These are phyloP conservation scores for Cepphus grylle DNA, from an alignment of 2,113 vertebrate species.

Conservation along the genomic window DNA sequence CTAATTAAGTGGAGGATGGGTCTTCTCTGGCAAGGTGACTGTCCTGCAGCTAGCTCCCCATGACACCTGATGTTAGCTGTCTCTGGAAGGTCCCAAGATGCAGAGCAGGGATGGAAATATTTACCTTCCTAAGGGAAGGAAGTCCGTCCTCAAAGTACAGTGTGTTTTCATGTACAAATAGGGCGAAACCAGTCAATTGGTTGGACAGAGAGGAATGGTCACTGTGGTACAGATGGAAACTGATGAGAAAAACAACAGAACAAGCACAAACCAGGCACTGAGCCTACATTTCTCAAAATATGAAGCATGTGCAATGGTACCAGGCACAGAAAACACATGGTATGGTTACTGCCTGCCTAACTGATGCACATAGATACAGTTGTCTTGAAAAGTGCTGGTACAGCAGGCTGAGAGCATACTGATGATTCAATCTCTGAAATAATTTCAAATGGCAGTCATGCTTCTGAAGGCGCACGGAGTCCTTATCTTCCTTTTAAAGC, in stretches of 20 bases:
- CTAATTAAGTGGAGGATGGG: not conserved
- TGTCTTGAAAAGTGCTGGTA: conserved; percentile 37
- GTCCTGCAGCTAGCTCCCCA: not conserved
- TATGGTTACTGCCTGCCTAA: not conserved
- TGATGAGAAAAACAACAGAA: not conserved
- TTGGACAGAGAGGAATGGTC: not conserved
- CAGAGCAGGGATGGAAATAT: not conserved
- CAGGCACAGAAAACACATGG: not conserved
- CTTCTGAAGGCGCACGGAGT: conserved; percentile 34
- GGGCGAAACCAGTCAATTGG: not conserved
- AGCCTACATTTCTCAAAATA: not conserved
- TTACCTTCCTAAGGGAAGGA: not conserved
- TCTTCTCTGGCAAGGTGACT: not conserved
- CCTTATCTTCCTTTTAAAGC: conserved; percentile 52
- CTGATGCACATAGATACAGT: not conserved
- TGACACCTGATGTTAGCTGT: not conserved
- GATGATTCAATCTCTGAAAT: conserved; percentile 52
- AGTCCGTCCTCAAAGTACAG: not conserved
- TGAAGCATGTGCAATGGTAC: not conserved
- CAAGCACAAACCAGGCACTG: not conserved
- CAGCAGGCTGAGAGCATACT: conserved; percentile 26
- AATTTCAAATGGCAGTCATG: conserved; percentile 30
- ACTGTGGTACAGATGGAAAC: not conserved
- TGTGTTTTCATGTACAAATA: not conserved
- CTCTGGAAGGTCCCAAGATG: not conserved